These are phyloP conservation scores for Leucoma salicis DNA, from an alignment of 2,888 invertebrate species.

Conservation along the genomic window DNA sequence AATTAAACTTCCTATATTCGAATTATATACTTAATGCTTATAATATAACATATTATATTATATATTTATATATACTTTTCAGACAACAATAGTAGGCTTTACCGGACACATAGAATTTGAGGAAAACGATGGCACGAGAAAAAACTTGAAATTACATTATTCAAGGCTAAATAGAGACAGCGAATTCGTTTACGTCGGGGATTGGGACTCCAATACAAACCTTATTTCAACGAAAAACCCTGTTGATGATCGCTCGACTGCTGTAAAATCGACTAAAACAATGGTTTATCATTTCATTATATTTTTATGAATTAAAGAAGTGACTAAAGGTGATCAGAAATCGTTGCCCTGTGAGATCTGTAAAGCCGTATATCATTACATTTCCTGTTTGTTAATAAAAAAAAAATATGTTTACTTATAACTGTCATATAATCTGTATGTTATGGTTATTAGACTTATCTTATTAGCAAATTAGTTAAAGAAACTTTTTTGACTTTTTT, in stretches of 20 bases:
- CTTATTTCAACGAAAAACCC: conserved; percentile 43
- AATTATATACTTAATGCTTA: too few relatives aligned
- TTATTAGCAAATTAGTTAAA: too few relatives aligned
- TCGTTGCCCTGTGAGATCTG: too few relatives aligned
- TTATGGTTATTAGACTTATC: too few relatives aligned
- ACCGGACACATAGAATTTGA: conserved; percentile 87
- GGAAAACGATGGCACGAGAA: conserved; percentile 82
- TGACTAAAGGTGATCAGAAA: too few relatives aligned
- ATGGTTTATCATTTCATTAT: conserved; percentile 83
- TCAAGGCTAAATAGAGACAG: conserved; percentile 75
- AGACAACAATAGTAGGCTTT: conserved; percentile 80
- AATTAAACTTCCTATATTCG: too few relatives aligned
- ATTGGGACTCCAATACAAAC: conserved; percentile 76
- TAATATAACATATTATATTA: neutral
- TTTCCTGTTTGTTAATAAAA: too few relatives aligned
- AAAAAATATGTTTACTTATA: too few relatives aligned
- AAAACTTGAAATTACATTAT: conserved; percentile 83
- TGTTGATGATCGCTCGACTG: conserved; percentile 53
- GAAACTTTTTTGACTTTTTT: too few relatives aligned
- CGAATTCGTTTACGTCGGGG: conserved; percentile 77
- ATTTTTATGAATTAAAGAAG: too few relatives aligned
- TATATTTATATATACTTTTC: conserved; percentile 15
- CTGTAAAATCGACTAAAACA: conserved; percentile 73
- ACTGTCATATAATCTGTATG: too few relatives aligned
- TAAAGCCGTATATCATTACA: too few relatives aligned